phyloP scores from a whole-genome alignment of 2,113 vertebrate genomes.

The Cathartes aura region DNA sequence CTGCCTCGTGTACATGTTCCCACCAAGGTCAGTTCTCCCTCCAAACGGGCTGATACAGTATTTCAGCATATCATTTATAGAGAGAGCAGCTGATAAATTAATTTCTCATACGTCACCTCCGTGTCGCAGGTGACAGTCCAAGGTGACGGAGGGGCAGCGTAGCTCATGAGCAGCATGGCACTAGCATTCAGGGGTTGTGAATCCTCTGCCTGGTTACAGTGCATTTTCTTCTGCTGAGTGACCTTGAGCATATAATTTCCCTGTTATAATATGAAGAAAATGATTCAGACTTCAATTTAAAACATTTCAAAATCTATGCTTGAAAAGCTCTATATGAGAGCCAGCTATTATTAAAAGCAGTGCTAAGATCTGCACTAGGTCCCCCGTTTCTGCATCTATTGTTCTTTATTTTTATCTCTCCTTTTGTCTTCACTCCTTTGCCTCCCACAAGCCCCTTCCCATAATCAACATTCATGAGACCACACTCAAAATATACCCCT shows the following conservation, averaged over 20 bases:
- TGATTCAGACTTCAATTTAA: slow-evolving; percentile 3
- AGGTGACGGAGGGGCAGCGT: background rate
- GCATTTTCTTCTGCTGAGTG: background rate
- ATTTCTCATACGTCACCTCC: background rate
- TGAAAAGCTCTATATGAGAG: background rate
- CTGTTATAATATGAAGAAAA: background rate
- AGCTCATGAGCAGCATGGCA: background rate
- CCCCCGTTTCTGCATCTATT: background rate
- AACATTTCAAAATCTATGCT: background rate
- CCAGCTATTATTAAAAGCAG: background rate
- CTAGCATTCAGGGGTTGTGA: background rate
- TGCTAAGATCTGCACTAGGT: background rate
- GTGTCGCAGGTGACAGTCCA: background rate
- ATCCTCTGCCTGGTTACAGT: background rate
- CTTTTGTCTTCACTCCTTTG: background rate
- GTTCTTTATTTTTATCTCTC: background rate
- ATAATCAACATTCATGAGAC: background rate
- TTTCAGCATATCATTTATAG: background rate
- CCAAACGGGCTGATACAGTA: background rate
- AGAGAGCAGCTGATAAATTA: background rate
- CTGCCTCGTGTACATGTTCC: background rate
- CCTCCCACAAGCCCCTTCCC: background rate
- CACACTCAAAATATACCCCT: background rate
- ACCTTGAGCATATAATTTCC: background rate
- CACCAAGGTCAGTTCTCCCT: background rate